These are phyloP conservation scores for Gavialis gangeticus DNA, from an alignment of 2,113 vertebrate genomes.

Conservation along the genomic window DNA sequence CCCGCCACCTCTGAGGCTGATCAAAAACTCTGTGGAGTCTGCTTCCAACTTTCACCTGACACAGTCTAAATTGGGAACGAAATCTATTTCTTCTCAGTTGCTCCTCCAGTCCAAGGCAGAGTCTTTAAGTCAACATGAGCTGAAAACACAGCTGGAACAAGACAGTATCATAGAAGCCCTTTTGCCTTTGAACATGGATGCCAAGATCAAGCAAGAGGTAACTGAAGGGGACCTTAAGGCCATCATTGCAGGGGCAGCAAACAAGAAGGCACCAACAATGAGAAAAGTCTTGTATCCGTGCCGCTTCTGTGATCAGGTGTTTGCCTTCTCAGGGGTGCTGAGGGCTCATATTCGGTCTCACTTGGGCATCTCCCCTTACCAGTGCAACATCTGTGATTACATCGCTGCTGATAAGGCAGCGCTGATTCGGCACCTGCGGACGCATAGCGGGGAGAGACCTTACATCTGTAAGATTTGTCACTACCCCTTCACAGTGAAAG, in stretches of 20 bases:
- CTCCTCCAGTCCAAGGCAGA: constrained; percentile 74
- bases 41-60: constrained; percentile 74
- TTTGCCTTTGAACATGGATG: constrained; percentile 83
- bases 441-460: constrained; percentile 95
- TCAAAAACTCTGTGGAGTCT: constrained; percentile 82
- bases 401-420: constrained; percentile 96
- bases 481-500: constrained; percentile 98
- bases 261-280: constrained; percentile 80
- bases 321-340: constrained; percentile 90
- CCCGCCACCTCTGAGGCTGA: constrained; percentile 83
- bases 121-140: constrained; percentile 76
- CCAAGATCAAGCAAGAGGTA: constrained; percentile 88
- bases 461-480: constrained; percentile 98
- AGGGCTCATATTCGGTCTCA: constrained; percentile 95
- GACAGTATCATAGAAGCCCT: constrained; percentile 87
- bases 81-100: constrained; percentile 65
- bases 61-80: constrained; percentile 74
- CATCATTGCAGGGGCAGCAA: constrained; percentile 75
- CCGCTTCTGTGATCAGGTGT: constrained; percentile 95
- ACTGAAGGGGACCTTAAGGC: constrained; percentile 85
- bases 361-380: constrained; percentile 93
- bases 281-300: constrained; percentile 91
- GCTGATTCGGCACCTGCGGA: constrained; percentile 94
- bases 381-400: constrained; percentile 97
- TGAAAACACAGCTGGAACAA: constrained; percentile 84